Evolutionary conservation across 2,797 vertebrate genomes (phyloP).

Genomic region (Amniataba percoides): DNA sequence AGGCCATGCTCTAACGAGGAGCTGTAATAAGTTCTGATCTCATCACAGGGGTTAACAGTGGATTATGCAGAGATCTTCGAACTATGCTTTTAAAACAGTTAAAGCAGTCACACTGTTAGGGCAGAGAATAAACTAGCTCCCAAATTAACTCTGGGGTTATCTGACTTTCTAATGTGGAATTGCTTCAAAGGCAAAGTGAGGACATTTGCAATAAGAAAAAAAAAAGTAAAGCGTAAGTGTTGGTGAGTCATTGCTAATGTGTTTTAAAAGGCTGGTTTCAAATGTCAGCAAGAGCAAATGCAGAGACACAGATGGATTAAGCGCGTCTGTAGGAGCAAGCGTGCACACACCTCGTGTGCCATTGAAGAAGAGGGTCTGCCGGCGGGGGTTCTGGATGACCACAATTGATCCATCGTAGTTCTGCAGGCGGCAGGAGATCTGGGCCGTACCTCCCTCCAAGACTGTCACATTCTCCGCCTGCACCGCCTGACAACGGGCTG

Average conservation of each 20-base stretch:
- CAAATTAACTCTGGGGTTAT: conserved; percentile 73
- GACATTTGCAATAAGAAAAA: conserved; percentile 54
- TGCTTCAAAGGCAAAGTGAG: conserved; percentile 65
- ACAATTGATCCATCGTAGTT: conserved; percentile 96
- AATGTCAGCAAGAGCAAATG: conserved; percentile 48
- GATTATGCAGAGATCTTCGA: conserved; percentile 68
- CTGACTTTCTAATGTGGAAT: conserved; percentile 72
- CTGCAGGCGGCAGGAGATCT: conserved; percentile 93
- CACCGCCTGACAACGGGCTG: conserved; percentile 90
- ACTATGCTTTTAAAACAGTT: conserved; percentile 67
- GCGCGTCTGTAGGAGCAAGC: conserved; percentile 29
- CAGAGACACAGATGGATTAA: conserved; percentile 41
- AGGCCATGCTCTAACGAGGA: conserved; percentile 73
- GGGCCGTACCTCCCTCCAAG: conserved; percentile 91
- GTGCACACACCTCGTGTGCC: conserved; percentile 89
- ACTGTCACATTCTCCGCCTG: conserved; percentile 95
- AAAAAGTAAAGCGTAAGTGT: conserved; percentile 58
- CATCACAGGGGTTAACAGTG: conserved; percentile 71
- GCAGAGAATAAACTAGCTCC: conserved; percentile 62
- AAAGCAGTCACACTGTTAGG: conserved; percentile 43
- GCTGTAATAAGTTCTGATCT: conserved; percentile 71
- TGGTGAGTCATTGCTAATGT: conserved; percentile 64
- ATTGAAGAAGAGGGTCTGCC: conserved; percentile 96
- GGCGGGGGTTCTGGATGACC: conserved; percentile 94
- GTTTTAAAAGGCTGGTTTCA: conserved; percentile 55